Base-by-base conservation (phyloP, 2,888 invertebrate species). In the Quadroppia sp. region DNA sequence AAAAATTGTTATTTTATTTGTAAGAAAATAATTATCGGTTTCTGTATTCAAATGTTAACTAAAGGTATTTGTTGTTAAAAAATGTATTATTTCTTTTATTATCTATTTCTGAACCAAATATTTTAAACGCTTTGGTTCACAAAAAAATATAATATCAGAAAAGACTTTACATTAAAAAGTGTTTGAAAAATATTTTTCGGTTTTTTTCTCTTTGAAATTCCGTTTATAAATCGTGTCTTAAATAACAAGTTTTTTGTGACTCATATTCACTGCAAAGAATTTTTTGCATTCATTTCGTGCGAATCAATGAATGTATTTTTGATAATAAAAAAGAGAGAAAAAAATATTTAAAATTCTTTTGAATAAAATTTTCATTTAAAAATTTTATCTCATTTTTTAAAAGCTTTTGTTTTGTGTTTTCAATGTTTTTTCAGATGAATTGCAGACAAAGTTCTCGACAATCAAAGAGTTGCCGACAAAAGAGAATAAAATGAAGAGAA, bases 381-480 rank as follows among this genome's bases (percentile, higher is more conserved):
- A 48, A n/a, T 48, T 48, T 48, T n/a, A 17, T 17, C 4, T 28
- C n/a, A 30, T 11, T 25, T 25, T 56, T 56, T 45, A 2, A 45
- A 36, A 7, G 20, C 25, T 23, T 23, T 56, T 13, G 2, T 56
- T 56, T 30, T 2, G 17, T 30, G 1, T 56, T 56, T 56, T 56
- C 7, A 15, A 30, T 56, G 1, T 30, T 7, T 25, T 56, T 56
- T 7, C 36, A 40, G 64, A 64, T 64, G 36, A 64, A 36, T 20
- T 64, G n/a, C 64, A 40, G 6, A 23, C 64, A 20, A 36, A 11
- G 20, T 23, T 40, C 20, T 40, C 64, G 13, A 40, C 64, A 1
- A 40, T 64, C 13, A 77, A 77, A 53, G 77, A 77, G 61, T 71
- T 77, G 30, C 77, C 77, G 0, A 77, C 77, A 15, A 75, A 72